phyloP scores from a whole-genome alignment of 2,113 vertebrate genomes.

The Gasterosteus nipponicus region DNA sequence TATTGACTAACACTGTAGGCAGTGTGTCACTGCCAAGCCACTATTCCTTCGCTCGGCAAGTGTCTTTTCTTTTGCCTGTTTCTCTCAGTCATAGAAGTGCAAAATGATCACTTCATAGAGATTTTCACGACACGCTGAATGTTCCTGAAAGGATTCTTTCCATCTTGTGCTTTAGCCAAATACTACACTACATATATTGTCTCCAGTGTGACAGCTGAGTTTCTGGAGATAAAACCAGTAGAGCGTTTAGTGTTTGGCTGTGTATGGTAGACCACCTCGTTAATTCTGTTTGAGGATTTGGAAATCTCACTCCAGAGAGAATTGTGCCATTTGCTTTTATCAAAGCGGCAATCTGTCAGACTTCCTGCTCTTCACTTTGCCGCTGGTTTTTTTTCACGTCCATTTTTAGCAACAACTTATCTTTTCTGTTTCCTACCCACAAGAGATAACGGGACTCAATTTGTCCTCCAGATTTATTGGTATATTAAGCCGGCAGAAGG shows the following conservation, averaged over 20 bases:
- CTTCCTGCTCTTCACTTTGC: conserved; percentile 38
- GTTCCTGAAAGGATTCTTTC: background rate
- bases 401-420: conserved; percentile 58
- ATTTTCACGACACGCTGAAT: too few species aligned
- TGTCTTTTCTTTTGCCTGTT: conserved; percentile 30
- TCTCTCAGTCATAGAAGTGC: conserved; percentile 31
- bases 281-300: conserved; percentile 46
- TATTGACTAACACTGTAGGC: conserved; percentile 68
- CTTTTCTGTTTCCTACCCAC: conserved; percentile 29
- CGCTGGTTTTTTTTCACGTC: conserved; percentile 21
- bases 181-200: background rate
- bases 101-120: background rate
- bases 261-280: conserved; percentile 24
- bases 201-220: conserved; percentile 35
- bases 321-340: conserved; percentile 40
- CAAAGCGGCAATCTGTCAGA: conserved; percentile 63
- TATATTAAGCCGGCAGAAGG: background rate
- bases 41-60: conserved; percentile 31
- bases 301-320: conserved; percentile 39
- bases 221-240: too few species aligned
- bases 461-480: conserved; percentile 2
- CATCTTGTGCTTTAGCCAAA: background rate
- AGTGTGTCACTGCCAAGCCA: conserved; percentile 64
- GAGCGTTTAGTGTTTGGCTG: conserved; percentile 46
- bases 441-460: background rate